Percentiles rank a stretch among this genome's conserved stretches.
These are phyloP conservation scores for Cecropterus lyciades DNA, from an alignment of 1,140 invertebrate genomes.

Conservation along the genomic window DNA sequence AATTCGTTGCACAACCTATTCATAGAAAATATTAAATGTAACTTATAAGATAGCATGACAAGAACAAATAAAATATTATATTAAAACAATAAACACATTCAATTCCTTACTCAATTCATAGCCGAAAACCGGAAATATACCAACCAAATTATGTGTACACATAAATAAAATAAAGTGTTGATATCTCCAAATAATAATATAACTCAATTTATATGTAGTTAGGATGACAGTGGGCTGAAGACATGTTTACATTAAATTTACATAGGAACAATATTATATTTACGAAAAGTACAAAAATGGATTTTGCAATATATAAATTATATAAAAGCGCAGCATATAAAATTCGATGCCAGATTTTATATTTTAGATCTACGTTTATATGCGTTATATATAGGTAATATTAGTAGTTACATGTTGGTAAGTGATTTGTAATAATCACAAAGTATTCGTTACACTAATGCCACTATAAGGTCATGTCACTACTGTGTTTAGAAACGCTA, in stretches of 20 bases:
- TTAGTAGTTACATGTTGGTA: not conserved
- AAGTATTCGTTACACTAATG: not conserved
- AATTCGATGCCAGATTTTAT: constrained; percentile 8
- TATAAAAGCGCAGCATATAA: constrained; percentile 29
- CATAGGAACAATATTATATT: constrained; percentile 36
- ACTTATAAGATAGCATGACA: constrained; percentile 40
- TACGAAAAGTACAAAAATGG: constrained; percentile 34
- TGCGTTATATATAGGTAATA: not conserved
- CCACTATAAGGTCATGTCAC: not conserved
- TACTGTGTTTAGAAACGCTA: constrained; percentile 5
- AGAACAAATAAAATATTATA: constrained; percentile 33
- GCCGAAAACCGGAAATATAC: constrained; percentile 21
- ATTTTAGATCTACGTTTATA: not conserved
- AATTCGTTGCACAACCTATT: constrained; percentile 63
- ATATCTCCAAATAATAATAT: constrained; percentile 7
- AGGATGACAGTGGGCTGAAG: constrained; percentile 5
- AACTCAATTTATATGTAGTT: constrained; percentile 3
- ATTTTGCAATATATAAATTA: constrained; percentile 23
- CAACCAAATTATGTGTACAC: not conserved
- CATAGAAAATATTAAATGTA: constrained; percentile 36
- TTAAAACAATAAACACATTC: constrained; percentile 33
- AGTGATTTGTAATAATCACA: not conserved
- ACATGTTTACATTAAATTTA: constrained; percentile 31
- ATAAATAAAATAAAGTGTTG: not conserved
- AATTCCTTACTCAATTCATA: constrained; percentile 35